Conservation (phyloP, 1,140 invertebrate species). For the Atta texana region DNA sequence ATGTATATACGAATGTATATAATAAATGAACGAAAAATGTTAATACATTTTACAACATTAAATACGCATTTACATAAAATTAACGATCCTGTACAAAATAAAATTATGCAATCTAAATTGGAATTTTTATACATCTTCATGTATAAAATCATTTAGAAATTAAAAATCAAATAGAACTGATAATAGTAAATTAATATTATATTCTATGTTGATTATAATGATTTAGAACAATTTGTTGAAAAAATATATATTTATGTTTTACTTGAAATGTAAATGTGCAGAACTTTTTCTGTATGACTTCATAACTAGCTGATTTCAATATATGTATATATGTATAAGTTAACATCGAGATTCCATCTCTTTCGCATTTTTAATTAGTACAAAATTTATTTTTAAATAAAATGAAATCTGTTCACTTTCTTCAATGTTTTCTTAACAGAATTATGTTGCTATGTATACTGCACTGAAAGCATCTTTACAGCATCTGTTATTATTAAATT, state of each 20-base stretch:
- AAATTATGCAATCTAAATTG: conserved; percentile 31
- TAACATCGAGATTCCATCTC: conserved; percentile 32
- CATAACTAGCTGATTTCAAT: conserved; percentile 60
- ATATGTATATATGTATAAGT: conserved; percentile 19
- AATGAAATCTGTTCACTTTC: conserved; percentile 38
- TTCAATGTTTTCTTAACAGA: conserved; percentile 40
- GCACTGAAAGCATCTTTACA: conserved; percentile 63
- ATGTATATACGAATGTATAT: conserved; percentile 51
- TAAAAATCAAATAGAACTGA: conserved; percentile 19
- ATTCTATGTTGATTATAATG: conserved; percentile 16
- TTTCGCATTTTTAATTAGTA: conserved; percentile 40
- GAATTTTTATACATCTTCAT: conserved; percentile 31
- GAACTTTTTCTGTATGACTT: not conserved
- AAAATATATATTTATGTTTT: conserved; percentile 20
- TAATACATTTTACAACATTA: conserved; percentile 57
- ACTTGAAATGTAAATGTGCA: conserved; percentile 44
- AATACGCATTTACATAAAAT: conserved; percentile 55
- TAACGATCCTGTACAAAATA: conserved; percentile 14
- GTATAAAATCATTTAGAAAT: conserved; percentile 13
- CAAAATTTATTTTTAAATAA: conserved; percentile 64
- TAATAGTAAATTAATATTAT: conserved; percentile 40
- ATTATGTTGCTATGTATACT: conserved; percentile 46
- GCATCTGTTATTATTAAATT: conserved; percentile 35
- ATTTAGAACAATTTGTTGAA: conserved; percentile 15
- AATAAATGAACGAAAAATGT: conserved; percentile 54